These are phyloP conservation scores for Cyanoramphus novaezelandiae DNA, from an alignment of 2,113 vertebrate species.

Conservation along the genomic window DNA sequence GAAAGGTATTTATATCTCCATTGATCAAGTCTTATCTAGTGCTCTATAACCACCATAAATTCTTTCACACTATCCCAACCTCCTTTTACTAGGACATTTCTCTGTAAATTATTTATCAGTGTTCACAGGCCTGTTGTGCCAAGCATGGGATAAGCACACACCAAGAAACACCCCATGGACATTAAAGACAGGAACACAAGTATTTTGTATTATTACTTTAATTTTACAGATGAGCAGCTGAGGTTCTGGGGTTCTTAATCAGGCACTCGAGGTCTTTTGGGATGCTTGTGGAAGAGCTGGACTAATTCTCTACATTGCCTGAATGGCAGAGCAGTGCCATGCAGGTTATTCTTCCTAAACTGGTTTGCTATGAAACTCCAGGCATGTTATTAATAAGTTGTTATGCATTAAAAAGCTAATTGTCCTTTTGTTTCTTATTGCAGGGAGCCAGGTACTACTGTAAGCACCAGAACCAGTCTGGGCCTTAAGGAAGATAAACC, in stretches of 20 bases:
- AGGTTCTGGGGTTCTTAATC: background rate
- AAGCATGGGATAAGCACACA: background rate
- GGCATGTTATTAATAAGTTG: background rate
- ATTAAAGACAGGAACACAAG: background rate
- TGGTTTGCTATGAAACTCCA: background rate
- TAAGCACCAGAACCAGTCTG: background rate
- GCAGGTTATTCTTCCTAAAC: background rate
- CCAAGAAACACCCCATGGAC: background rate
- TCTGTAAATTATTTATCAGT: background rate
- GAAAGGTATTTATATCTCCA: slow-evolving; percentile 29
- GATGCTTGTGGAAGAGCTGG: background rate
- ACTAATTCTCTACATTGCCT: background rate
- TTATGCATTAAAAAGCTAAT: background rate
- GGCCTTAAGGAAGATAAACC: background rate
- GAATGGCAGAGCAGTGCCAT: background rate
- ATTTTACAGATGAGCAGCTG: background rate
- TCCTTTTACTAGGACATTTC: background rate
- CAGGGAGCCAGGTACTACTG: background rate
- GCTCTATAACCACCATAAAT: background rate
- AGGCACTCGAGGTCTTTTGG: background rate
- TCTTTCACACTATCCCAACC: background rate
- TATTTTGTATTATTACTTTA: background rate
- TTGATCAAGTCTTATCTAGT: slow-evolving; percentile 1
- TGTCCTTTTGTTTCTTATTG: background rate
- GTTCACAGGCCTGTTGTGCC: background rate